Base-by-base conservation (phyloP, 2,888 invertebrate species). In the Drosophila putrida region DNA sequence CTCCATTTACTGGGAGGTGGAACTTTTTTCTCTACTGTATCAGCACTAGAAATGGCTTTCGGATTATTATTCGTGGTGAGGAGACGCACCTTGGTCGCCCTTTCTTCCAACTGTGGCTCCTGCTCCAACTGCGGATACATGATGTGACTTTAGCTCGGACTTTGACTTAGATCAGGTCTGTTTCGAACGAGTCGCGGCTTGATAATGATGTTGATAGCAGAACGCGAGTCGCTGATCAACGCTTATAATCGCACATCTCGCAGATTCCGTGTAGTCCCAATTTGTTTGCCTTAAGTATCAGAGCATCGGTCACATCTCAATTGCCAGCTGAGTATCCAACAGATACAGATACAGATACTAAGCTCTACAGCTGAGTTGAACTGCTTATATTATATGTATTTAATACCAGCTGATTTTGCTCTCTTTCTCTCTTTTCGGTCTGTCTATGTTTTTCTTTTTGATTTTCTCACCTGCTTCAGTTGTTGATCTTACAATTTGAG, bases 281-380 rank as follows among this genome's bases (percentile, higher is more conserved):
- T 62, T 58, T 82, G 71, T 87, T 80, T 86, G 78, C 75, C 41
- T 69, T 74, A 70, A 54, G 65, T 68, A 84, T 84, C 82, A 87
- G 82, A 78, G 75, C 65, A 61, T 63, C 68, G 59, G 53, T 65
- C 58, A 54, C 28, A 70, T 64, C 77, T 66, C 59, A 65, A 82
- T 78, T 82, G 71, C 39, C 36, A 55, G 51, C 43, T 46, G 59
- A 28, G 41, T 60, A 38, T 35, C 9, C n/a, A 33, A 27, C 15
- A 46, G 11, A 49, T 33, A 49, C 11, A 68, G n/a, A 10, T 31
- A 49, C 20, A 43, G n/a, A 35, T 35, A 38, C 20, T 54, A 2
- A 25, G 11, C 11, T 31, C 8, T 28, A 36, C 27, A 50, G 39
- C 61, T 61, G 44, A 6, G 10, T 10, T 33, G 33, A 35, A 20